These are phyloP conservation scores for Chaetodon trifasciatus DNA, from an alignment of 2,797 vertebrate species.

Conservation along the genomic window DNA sequence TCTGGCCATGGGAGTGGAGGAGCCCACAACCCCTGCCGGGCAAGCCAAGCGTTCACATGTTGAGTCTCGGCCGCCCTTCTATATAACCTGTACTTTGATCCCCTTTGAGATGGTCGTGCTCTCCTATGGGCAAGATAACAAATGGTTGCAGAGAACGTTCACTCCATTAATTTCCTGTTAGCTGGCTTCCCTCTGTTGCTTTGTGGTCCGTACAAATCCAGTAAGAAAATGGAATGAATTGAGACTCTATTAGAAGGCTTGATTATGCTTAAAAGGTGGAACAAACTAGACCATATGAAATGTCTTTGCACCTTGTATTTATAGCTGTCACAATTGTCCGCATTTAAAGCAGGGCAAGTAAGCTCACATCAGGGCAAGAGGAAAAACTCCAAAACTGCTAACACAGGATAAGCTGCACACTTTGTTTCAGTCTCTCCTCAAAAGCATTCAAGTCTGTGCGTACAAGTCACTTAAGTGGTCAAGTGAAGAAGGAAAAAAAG, in stretches of 20 bases:
- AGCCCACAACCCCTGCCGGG: slow-evolving; percentile 35
- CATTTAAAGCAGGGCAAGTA: neutral
- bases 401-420: neutral
- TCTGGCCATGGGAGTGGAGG: slow-evolving; percentile 56
- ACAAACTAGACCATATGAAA: neutral
- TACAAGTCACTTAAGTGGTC: neutral
- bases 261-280: neutral
- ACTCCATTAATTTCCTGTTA: neutral
- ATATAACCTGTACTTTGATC: slow-evolving; percentile 40
- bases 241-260: neutral
- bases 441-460: neutral
- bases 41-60: slow-evolving; percentile 31
- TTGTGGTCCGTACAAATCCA: neutral
- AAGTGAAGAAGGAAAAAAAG: neutral
- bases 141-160: neutral
- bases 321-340: neutral
- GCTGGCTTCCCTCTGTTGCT: neutral
- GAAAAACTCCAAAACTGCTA: neutral
- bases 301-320: neutral
- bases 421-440: neutral
- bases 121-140: neutral
- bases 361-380: neutral
- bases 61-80: slow-evolving; percentile 3
- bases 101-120: slow-evolving; percentile 3
- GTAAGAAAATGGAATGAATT: neutral